Evolutionary conservation across 1,140 invertebrate genomes (phyloP).

Genomic region (Cotesia vestalis): DNA sequence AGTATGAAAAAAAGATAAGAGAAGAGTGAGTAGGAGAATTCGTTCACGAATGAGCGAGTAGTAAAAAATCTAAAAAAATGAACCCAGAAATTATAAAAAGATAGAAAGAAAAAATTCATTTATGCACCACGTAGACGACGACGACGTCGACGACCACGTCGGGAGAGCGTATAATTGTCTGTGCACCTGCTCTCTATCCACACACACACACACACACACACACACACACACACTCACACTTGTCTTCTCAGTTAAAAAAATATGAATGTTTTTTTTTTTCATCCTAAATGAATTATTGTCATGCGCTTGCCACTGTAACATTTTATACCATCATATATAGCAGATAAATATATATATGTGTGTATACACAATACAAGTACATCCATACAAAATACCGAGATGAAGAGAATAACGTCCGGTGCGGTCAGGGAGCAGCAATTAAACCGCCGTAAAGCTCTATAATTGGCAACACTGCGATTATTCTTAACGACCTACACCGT

Average conservation of each 20-base stretch:
- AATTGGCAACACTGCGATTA: no score
- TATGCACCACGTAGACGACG: neutral
- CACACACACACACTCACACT: neutral
- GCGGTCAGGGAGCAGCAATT: no score
- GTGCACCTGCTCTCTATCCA: slow-evolving; percentile 49
- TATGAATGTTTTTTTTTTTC: neutral
- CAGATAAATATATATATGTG: no score
- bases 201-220: slow-evolving; percentile 3
- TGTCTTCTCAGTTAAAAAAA: neutral
- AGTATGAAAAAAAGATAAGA: neutral
- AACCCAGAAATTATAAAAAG: slow-evolving; percentile 7
- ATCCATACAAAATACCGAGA: no score
- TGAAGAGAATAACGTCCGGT: no score
- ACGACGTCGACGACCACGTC: no score
- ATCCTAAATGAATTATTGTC: slow-evolving; percentile 3
- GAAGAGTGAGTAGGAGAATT: neutral
- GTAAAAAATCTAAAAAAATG: neutral
- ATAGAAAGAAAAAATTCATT: slow-evolving; percentile 4
- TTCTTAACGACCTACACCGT: no score
- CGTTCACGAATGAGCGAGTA: neutral
- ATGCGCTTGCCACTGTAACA: neutral
- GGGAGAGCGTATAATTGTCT: slow-evolving; percentile 51
- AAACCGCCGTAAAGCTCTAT: no score
- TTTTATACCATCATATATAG: no score
- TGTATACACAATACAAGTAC: no score